phyloP scores from a whole-genome alignment of 2,797 vertebrate species.

The Fratercula arctica region DNA sequence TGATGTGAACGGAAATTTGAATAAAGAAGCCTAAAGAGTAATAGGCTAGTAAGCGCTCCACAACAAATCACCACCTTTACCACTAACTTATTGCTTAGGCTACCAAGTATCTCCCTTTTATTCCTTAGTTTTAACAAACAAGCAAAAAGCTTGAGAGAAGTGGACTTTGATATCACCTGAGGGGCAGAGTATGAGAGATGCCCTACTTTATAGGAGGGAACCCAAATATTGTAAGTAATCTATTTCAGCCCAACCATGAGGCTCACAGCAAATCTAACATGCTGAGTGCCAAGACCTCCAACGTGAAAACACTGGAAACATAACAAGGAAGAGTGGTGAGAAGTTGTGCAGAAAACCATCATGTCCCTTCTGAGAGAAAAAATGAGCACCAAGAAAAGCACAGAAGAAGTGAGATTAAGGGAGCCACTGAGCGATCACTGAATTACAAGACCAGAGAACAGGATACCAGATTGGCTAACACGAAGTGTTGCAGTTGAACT shows the following conservation, averaged over 20 bases:
- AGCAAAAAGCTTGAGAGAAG: neutral
- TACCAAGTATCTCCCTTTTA: neutral
- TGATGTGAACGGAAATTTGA: neutral
- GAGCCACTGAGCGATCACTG: neutral
- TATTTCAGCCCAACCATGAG: neutral
- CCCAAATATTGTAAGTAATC: neutral
- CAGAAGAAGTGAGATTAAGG: neutral
- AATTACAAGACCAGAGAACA: neutral
- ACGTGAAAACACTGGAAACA: neutral
- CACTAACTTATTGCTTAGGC: neutral
- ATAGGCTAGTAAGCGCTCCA: rapidly evolving
- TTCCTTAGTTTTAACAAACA: neutral
- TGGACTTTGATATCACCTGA: neutral
- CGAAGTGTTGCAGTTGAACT: rapidly evolving
- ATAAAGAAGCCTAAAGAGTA: neutral
- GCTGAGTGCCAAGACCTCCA: neutral
- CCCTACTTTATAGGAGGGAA: neutral
- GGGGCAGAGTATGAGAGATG: neutral
- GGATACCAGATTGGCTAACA: neutral
- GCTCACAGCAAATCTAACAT: neutral
- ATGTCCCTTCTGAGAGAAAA: neutral
- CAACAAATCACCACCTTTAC: neutral
- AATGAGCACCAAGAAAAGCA: neutral
- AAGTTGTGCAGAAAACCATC: neutral
- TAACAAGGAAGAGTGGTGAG: neutral